phyloP scores from a whole-genome alignment of 1,140 invertebrate genomes.

The Ostrea edulis region DNA sequence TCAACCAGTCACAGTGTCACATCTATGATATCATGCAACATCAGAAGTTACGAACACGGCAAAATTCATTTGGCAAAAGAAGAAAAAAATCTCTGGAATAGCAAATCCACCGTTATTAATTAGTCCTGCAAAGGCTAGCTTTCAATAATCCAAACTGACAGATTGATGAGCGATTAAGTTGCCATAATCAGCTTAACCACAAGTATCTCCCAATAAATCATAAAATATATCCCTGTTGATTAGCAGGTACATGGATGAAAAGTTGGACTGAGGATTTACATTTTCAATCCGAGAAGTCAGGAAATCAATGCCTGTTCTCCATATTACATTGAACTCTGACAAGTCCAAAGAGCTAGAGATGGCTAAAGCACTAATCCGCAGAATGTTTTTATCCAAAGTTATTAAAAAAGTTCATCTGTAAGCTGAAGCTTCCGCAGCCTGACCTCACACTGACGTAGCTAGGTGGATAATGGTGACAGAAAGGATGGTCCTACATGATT shows the following conservation, averaged over 20 bases:
- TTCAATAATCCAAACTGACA: slow-evolving; percentile 31
- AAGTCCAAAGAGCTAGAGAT: not conserved
- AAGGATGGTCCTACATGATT: too few relatives aligned
- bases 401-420: too few relatives aligned
- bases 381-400: not conserved
- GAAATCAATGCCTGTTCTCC: not conserved
- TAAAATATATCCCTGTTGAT: slow-evolving; percentile 28
- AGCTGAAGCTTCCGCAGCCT: too few relatives aligned
- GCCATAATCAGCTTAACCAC: slow-evolving; percentile 14
- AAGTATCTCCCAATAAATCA: slow-evolving; percentile 33
- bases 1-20: not conserved
- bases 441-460: too few relatives aligned
- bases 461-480: too few relatives aligned
- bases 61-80: slow-evolving; percentile 23
- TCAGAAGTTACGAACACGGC: not conserved
- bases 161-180: slow-evolving; percentile 32
- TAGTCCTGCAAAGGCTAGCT: slow-evolving; percentile 31
- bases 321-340: not conserved
- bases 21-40: not conserved
- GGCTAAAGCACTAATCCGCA: not conserved
- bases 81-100: not conserved
- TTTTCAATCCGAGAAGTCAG: slow-evolving; percentile 25
- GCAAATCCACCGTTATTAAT: slow-evolving; percentile 24
- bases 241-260: slow-evolving; percentile 33
- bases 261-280: slow-evolving; percentile 7